phyloP scores from a whole-genome alignment of 2,797 vertebrate species.

The Alauda arvensis region DNA sequence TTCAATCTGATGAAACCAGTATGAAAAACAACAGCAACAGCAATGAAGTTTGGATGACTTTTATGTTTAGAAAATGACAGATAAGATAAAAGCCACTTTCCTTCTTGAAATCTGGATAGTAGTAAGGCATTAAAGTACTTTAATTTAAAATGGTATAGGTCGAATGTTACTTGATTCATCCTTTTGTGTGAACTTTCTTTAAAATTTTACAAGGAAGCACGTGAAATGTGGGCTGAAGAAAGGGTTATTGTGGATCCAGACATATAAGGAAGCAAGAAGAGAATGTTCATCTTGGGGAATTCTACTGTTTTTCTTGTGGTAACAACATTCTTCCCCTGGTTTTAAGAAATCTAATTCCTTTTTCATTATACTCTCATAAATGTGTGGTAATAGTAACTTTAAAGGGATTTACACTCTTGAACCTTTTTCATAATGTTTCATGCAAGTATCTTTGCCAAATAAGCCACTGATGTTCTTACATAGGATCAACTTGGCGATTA shows the following conservation, averaged over 20 bases:
- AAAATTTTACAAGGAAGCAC: neutral
- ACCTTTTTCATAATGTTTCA: neutral
- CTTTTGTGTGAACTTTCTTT: accelerated
- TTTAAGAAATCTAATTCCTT: neutral
- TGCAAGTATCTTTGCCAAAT: neutral
- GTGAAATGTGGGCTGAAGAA: neutral
- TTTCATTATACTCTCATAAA: neutral
- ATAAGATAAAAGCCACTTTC: neutral
- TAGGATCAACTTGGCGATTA: neutral
- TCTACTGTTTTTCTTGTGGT: neutral
- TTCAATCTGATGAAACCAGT: neutral
- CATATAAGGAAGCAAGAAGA: neutral
- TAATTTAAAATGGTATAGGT: neutral
- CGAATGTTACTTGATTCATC: neutral
- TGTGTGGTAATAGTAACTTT: neutral
- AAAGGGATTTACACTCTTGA: neutral
- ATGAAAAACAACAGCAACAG: neutral
- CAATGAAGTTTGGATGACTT: neutral
- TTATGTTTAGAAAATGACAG: neutral
- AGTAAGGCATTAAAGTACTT: neutral
- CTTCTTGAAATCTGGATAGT: neutral
- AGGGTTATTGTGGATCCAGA: neutral
- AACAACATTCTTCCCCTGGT: neutral
- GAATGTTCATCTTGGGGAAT: neutral
- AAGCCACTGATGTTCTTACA: neutral